These are phyloP conservation scores for Acheta domesticus DNA, from an alignment of 2,888 invertebrate species.

Conservation along the genomic window DNA sequence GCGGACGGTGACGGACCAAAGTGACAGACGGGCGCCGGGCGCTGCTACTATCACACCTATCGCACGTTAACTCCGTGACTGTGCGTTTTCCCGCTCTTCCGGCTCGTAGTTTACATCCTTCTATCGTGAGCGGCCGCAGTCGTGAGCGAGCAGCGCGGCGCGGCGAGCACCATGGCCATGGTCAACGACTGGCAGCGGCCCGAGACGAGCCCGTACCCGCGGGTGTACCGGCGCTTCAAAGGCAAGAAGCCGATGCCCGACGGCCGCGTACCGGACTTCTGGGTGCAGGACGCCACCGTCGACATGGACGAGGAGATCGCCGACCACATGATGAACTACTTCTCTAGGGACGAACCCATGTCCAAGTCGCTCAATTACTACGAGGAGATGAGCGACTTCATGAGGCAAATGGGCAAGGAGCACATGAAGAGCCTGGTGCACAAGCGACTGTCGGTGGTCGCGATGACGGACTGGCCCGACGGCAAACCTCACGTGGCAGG, in stretches of 20 bases:
- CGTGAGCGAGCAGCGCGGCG: too few relatives aligned
- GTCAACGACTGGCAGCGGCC: constrained; percentile 47
- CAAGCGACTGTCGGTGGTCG: neutral
- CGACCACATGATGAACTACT: constrained; percentile 49
- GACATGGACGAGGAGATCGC: constrained; percentile 49
- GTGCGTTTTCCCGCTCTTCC: too few relatives aligned
- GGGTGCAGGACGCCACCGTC: constrained; percentile 53
- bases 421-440: constrained; percentile 1
- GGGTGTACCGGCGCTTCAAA: constrained; percentile 50
- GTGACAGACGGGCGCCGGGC: too few relatives aligned
- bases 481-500: neutral
- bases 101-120: too few relatives aligned
- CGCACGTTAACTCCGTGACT: too few relatives aligned
- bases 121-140: too few relatives aligned
- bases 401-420: neutral
- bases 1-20: too few relatives aligned
- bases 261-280: constrained; percentile 47
- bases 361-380: constrained; percentile 33
- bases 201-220: constrained; percentile 46
- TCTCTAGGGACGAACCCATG: constrained; percentile 45
- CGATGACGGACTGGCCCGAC: neutral
- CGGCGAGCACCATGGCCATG: neutral
- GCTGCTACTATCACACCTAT: too few relatives aligned
- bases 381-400: constrained; percentile 38
- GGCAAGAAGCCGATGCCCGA: constrained; percentile 41